Base-by-base conservation (phyloP, 1,140 invertebrate species). In the Trypoxylus dichotomus region DNA sequence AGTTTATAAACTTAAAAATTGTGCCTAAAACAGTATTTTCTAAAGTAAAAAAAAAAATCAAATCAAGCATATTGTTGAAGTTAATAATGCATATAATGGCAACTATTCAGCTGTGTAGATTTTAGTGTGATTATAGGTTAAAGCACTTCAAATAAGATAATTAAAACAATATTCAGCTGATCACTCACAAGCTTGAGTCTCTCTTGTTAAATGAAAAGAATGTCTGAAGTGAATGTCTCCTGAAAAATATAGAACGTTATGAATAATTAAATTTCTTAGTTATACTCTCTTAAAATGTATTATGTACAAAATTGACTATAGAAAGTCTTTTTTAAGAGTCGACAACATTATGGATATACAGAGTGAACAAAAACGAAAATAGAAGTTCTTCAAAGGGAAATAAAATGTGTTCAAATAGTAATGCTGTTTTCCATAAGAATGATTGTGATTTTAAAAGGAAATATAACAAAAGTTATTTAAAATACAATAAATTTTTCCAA, bases 141-240 rank as follows among this genome's bases (percentile, higher is more conserved):
- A 27, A 68, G 24, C 60, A 68, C 60, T 68, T 68, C 24, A 68
- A 68, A 68, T 24, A 68, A 54, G 1, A 1, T 54, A 32, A 54
- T 54, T 54, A 54, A 54, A 54, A 54, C 47, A 15, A 25, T 68
- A 68, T 68, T 60, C 60, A 68, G 24, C 21, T 68, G 7, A 27
- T 68, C 60, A 68, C 60, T 68, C 60, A 68, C 60, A 24, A 68
- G 60, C 21, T 68, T 29, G 27, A 68, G 19, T 68, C 60, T 68
- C 24, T 68, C 60, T 68, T 68, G 60, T 68, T 68, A 68, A 68
- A 68, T 68, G 60, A 68, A 68, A 68, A 68, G 27, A 68, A 68
- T 25, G 24, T 68, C 27, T 25, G 60, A 68, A 68, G 60, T 68
- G 60, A 68, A 68, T 68, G 27, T 68, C 27, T 68, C 60, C 60